phyloP scores from a whole-genome alignment of 2,113 vertebrate species.

The Eubucco bourcierii region DNA sequence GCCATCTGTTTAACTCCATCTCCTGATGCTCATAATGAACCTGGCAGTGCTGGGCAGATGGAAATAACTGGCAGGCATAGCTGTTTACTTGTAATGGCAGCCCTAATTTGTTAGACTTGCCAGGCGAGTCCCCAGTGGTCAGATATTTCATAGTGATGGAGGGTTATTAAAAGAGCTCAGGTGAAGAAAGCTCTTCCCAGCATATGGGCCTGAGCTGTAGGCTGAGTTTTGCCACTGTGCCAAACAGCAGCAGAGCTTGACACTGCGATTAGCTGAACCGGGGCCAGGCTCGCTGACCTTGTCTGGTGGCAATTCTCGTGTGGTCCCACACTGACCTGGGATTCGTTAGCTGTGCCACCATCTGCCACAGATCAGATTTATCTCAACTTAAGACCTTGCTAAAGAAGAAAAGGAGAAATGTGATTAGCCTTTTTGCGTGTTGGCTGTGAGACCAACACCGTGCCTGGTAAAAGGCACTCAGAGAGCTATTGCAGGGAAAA shows the following conservation, averaged over 20 bases:
- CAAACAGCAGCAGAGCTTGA: neutral
- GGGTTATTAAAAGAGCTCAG: conserved; percentile 58
- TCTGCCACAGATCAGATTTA: conserved; percentile 42
- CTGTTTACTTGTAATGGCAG: conserved; percentile 68
- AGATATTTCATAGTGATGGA: conserved; percentile 58
- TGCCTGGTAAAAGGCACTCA: neutral
- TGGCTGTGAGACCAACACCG: neutral
- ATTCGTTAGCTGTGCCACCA: conserved; percentile 38
- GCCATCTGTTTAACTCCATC: conserved; percentile 72
- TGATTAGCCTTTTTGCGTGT: neutral
- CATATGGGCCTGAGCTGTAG: conserved; percentile 21
- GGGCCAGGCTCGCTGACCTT: conserved; percentile 18
- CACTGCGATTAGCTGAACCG: neutral
- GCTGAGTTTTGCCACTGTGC: neutral
- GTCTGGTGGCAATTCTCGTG: conserved; percentile 7
- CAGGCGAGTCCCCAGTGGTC: conserved; percentile 63
- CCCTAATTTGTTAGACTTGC: conserved; percentile 69
- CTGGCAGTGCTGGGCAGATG: conserved; percentile 67
- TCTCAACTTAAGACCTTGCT: neutral
- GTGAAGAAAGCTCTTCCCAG: conserved; percentile 47
- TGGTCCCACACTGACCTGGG: neutral
- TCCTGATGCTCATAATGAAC: conserved; percentile 66
- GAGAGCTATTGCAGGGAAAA: neutral
- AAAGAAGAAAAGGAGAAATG: conserved; percentile 4
- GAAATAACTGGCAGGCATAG: conserved; percentile 62